phyloP scores from a whole-genome alignment of 1,140 invertebrate species.

The Musca vetustissima region DNA sequence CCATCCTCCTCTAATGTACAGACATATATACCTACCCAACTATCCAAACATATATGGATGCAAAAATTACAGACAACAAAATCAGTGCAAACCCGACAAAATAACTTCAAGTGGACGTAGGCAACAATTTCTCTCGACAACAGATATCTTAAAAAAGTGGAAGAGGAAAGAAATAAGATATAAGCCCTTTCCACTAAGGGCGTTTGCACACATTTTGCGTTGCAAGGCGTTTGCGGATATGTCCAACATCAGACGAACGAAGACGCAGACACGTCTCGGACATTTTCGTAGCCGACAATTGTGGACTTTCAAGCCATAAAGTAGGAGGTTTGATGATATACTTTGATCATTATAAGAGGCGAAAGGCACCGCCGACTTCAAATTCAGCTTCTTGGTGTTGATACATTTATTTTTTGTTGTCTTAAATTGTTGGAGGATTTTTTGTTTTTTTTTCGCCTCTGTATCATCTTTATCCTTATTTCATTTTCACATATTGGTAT shows the following conservation, averaged over 20 bases:
- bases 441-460: too few species aligned
- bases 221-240: conserved; percentile 7
- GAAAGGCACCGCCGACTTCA: conserved; percentile 2
- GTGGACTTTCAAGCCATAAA: conserved; percentile 33
- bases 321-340: conserved; percentile 55
- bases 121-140: neutral
- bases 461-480: neutral
- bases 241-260: too few species aligned
- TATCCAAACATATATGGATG: conserved; percentile 1
- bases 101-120: too few species aligned
- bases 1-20: neutral
- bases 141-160: too few species aligned
- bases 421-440: too few species aligned
- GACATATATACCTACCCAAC: too few species aligned
- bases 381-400: neutral
- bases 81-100: conserved; percentile 6
- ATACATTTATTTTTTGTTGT: too few species aligned
- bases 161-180: conserved; percentile 27
- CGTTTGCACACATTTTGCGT: neutral
- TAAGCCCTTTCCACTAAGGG: conserved; percentile 30
- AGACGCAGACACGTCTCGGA: too few species aligned
- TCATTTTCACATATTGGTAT: neutral
- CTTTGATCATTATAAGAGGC: conserved; percentile 32
- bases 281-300: conserved; percentile 15
- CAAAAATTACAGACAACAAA: conserved; percentile 21